These are phyloP conservation scores for Apostichopus parvimensis DNA, from an alignment of 35 echinoderm and acorn worm species.

Conservation along the genomic window DNA sequence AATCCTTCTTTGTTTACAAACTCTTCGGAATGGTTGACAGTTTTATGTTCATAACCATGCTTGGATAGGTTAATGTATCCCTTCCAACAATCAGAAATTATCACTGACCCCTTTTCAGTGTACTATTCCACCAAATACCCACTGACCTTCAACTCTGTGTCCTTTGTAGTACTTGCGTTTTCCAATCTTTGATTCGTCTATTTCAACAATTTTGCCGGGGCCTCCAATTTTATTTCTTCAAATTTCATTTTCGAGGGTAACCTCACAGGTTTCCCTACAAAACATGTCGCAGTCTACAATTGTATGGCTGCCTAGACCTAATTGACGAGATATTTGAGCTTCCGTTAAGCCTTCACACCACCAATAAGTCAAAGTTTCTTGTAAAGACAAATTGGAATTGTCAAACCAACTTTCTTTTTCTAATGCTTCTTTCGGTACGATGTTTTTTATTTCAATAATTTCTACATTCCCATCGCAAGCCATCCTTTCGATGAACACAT, in stretches of 20 bases:
- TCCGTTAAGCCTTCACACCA: constrained; percentile 7
- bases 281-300: constrained; percentile 45
- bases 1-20: neutral
- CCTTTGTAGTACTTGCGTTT: too few relatives aligned
- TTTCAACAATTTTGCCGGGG: neutral
- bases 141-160: constrained; percentile 30
- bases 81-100: constrained; percentile 55
- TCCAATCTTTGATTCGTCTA: neutral
- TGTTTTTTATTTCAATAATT: neutral
- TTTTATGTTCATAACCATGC: constrained; percentile 22
- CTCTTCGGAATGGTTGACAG: constrained; percentile 29
- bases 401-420: constrained; percentile 19
- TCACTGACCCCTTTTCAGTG: neutral
- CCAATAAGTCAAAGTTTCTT: constrained; percentile 43
- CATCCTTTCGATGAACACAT: too few relatives aligned
- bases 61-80: neutral
- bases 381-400: constrained; percentile 7
- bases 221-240: neutral
- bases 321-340: neutral
- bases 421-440: neutral
- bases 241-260: neutral
- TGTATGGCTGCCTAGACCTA: neutral
- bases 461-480: too few relatives aligned
- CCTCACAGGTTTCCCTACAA: constrained; percentile 25
- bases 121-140: constrained; percentile 52